Percentiles rank a stretch among this genome's conserved stretches.
These are phyloP conservation scores for Diorhabda sublineata DNA, from an alignment of 1,140 invertebrate genomes.

Conservation along the genomic window DNA sequence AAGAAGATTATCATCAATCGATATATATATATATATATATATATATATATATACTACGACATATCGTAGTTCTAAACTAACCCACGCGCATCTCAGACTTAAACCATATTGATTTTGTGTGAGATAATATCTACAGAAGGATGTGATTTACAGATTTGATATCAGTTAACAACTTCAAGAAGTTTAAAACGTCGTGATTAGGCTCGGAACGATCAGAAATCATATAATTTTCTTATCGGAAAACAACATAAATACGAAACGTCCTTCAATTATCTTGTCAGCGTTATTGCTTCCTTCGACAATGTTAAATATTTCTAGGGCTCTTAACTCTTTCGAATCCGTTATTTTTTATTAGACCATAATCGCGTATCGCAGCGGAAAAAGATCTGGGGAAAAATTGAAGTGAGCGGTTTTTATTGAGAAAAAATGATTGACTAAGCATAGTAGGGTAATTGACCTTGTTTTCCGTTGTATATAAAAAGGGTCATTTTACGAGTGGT, in stretches of 20 bases:
- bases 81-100: too few species aligned
- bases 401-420: not conserved
- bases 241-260: not conserved
- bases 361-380: not conserved
- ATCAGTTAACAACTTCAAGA: too few species aligned
- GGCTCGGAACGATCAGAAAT: too few species aligned
- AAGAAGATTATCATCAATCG: too few species aligned
- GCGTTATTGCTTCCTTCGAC: not conserved
- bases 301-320: not conserved
- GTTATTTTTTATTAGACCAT: constrained; percentile 3
- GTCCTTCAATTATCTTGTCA: constrained; percentile 1
- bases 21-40: too few species aligned
- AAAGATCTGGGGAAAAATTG: constrained; percentile 2
- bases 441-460: constrained; percentile 1
- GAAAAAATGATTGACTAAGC: constrained; percentile 1
- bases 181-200: too few species aligned
- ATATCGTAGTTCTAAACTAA: too few species aligned
- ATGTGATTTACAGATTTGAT: too few species aligned
- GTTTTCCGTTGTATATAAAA: not conserved
- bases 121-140: too few species aligned
- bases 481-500: not conserved
- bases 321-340: not conserved
- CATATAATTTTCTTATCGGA: too few species aligned
- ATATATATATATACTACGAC: too few species aligned
- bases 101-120: too few species aligned